phyloP scores from a whole-genome alignment of 2,888 invertebrate species.

The Cotesia congregata region DNA sequence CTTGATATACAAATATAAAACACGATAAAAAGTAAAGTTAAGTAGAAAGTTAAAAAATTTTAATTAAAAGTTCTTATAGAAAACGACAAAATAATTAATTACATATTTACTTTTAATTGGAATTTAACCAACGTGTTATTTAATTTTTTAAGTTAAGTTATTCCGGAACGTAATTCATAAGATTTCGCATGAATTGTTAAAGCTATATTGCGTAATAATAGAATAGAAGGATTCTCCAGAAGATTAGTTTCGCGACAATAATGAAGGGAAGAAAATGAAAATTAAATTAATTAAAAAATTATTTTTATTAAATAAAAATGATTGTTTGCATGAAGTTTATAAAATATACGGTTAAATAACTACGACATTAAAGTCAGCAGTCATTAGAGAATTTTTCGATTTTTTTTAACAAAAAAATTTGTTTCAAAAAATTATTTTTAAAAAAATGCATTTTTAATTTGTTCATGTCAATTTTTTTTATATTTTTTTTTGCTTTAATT shows the following conservation, averaged over 20 bases:
- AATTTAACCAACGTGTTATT: neutral
- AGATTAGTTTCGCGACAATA: neutral
- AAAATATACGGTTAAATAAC: too few species aligned
- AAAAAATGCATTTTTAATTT: too few species aligned
- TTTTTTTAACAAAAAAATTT: too few species aligned
- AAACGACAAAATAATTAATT: neutral
- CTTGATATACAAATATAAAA: neutral
- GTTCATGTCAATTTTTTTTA: too few species aligned
- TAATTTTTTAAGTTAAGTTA: neutral
- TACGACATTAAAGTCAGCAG: too few species aligned
- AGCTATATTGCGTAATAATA: neutral
- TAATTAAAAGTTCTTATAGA: neutral
- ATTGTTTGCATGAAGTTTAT: too few species aligned
- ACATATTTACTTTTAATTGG: neutral
- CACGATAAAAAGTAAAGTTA: neutral
- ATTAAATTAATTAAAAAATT: neutral
- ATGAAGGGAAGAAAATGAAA: neutral
- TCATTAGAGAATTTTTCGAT: too few species aligned
- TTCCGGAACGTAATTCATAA: neutral
- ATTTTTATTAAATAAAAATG: too few species aligned
- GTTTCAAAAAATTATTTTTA: too few species aligned
- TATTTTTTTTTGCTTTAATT: too few species aligned
- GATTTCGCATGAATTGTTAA: neutral
- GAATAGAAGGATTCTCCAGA: neutral
- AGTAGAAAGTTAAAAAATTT: neutral